These are phyloP conservation scores for Ferrisia virgata DNA, from an alignment of 2,888 invertebrate species.

Conservation along the genomic window DNA sequence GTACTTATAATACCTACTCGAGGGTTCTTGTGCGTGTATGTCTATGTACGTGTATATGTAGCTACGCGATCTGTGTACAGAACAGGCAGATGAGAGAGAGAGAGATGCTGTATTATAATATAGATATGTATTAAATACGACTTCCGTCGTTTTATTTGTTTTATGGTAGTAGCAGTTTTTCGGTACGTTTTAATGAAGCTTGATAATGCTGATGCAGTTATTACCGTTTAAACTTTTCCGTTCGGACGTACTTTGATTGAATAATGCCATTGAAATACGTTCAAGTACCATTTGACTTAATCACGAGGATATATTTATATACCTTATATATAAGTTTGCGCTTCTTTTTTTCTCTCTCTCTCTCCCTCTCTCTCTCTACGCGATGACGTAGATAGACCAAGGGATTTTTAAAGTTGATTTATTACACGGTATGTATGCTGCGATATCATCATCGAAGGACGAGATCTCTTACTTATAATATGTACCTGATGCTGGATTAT, in stretches of 20 bases:
- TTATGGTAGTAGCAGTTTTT: constrained; percentile 16
- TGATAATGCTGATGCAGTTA: constrained; percentile 24
- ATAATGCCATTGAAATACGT: constrained; percentile 25
- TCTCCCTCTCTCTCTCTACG: background rate
- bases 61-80: background rate
- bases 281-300: constrained; percentile 12
- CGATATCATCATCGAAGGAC: too few species aligned
- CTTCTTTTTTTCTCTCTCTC: background rate
- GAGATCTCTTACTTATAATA: too few species aligned
- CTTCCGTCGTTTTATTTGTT: constrained; percentile 33
- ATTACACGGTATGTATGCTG: background rate
- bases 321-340: background rate
- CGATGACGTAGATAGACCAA: background rate
- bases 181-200: constrained; percentile 18
- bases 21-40: background rate
- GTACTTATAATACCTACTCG: background rate
- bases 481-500: too few species aligned
- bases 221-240: constrained; percentile 22
- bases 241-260: constrained; percentile 23
- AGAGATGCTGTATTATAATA: constrained; percentile 5
- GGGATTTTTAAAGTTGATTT: background rate
- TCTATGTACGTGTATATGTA: too few species aligned
- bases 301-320: background rate
- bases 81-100: background rate
- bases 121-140: constrained; percentile 25